Percentiles rank a stretch among this genome's conserved stretches.
Evolutionary conservation across 2,888 invertebrate genomes (phyloP).

Genomic region (Punctoribates punctum): DNA sequence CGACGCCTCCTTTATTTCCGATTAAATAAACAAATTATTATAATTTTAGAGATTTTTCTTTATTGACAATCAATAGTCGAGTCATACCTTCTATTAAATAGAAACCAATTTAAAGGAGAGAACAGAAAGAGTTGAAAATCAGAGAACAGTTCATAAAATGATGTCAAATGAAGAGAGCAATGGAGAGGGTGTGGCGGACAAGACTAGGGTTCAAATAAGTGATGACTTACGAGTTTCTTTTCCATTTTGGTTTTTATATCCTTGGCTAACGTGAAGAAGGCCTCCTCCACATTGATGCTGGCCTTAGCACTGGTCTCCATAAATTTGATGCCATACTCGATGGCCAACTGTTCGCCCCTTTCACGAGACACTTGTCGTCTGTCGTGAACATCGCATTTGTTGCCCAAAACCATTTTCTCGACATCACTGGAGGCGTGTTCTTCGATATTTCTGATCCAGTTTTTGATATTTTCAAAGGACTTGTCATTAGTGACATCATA

Average conservation of each 20-base stretch:
- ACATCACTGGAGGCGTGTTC: conserved; percentile 98
- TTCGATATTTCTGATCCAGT: conserved; percentile 98
- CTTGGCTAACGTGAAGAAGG: conserved; percentile 93
- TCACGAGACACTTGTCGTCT: conserved; percentile 94
- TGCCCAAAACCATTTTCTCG: conserved; percentile 97
- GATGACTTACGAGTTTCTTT: conserved; percentile 80
- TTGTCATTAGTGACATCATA: conserved; percentile 99
- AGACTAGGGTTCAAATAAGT: background rate
- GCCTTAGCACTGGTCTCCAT: conserved; percentile 99
- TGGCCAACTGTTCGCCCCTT: conserved; percentile 88
- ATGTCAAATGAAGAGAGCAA: background rate
- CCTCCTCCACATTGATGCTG: conserved; percentile 94
- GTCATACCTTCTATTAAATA: conserved; percentile 30
- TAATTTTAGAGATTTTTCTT: background rate
- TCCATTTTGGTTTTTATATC: conserved; percentile 98
- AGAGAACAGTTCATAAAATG: background rate
- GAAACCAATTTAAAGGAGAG: conserved; percentile 22
- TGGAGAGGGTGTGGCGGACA: conserved; percentile 4
- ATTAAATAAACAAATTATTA: background rate
- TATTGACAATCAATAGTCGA: conserved; percentile 25
- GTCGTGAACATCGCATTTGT: conserved; percentile 97
- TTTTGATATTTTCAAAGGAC: conserved; percentile 97
- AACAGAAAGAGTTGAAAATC: conserved; percentile 45
- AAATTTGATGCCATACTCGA: conserved; percentile 98
- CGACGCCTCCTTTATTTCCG: conserved; percentile 69